Evolutionary conservation across 1,140 invertebrate genomes (phyloP).

Genomic region (Mylabris phalerata): DNA sequence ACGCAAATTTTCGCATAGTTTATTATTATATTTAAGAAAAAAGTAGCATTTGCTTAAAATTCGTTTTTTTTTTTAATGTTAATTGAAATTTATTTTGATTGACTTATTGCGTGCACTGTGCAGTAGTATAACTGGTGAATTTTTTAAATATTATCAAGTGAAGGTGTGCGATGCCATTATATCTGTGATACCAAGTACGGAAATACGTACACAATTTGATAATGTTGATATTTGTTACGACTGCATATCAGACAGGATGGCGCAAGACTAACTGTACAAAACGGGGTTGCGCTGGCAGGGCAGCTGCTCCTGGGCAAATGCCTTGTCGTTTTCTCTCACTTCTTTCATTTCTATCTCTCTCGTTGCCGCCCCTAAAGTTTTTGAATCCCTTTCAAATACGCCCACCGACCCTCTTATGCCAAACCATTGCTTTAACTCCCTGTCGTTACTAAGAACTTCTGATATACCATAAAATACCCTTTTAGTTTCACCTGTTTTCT

Average conservation of each 20-base stretch:
- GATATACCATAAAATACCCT: too few species aligned
- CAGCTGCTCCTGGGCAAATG: conserved; percentile 28
- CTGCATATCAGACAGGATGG: conserved; percentile 24
- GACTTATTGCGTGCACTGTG: background rate
- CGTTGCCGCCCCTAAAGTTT: conserved; percentile 14
- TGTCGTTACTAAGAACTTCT: too few species aligned
- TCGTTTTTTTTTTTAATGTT: background rate
- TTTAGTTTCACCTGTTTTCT: too few species aligned
- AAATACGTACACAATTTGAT: conserved; percentile 30
- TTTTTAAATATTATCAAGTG: background rate
- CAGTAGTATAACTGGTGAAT: background rate
- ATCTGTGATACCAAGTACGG: conserved; percentile 12
- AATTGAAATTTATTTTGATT: background rate
- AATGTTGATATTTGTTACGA: conserved; percentile 18
- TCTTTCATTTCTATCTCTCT: conserved; percentile 7
- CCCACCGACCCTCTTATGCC: conserved; percentile 4
- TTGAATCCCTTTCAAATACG: background rate
- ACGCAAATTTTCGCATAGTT: background rate
- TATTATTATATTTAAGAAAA: too few species aligned
- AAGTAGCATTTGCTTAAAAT: background rate
- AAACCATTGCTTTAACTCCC: conserved; percentile 4
- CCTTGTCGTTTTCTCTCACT: conserved; percentile 10
- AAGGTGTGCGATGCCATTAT: conserved; percentile 18
- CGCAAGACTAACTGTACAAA: conserved; percentile 27
- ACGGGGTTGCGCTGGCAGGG: conserved; percentile 21